Evolutionary conservation across 2,113 vertebrate genomes (phyloP), one percentile per base, ranked within the genome.

Genomic region (Prionailurus viverrinus): DNA sequence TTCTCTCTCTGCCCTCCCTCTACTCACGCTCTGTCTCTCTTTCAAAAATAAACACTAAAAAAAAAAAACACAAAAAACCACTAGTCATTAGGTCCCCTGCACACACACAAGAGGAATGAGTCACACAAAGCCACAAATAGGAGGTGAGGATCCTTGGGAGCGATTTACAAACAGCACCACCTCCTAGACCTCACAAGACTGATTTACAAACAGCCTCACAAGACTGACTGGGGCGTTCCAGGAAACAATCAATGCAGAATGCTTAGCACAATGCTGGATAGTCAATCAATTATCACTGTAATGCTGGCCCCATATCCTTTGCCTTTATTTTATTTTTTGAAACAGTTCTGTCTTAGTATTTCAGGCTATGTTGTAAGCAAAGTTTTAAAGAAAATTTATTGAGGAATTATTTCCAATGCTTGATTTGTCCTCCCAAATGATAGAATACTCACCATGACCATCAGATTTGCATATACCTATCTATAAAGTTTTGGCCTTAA

Each of bases 111-210:
- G 27, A 18, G 39, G 6, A 10, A 9, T 23, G 11, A 31, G 51
- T 19, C 10, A 23, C 2, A 2, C 0, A 1, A 41, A 25, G 21
- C 4, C 41, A 0, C 5, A 5, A 16, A 15, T 1, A 0, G 33
- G 65, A n/a, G 4, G 7, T 41, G 4, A 4, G 4, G 4, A 36
- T 11, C 1, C 2, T 5, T 6, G 1, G 6, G 1, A 53, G 4
- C 8, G 6, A 5, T 36, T 23, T 3, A 14, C 33, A 66, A 55
- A 39, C 8, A 55, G 10, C 39, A 45, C 45, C 45, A 45, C 45
- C 45, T 45, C 45, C 45, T 45, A 45, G 45, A 45, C 45, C 15
- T 39, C 33, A 10, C 0, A 4, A 39, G 36, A 69, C 5, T 0
- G 23, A 5, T 36, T 23, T 3, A 19, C 39, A 66, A 55, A 39